Base-by-base conservation (phyloP, 2,797 vertebrate species). In the Lerista edwardsae region DNA sequence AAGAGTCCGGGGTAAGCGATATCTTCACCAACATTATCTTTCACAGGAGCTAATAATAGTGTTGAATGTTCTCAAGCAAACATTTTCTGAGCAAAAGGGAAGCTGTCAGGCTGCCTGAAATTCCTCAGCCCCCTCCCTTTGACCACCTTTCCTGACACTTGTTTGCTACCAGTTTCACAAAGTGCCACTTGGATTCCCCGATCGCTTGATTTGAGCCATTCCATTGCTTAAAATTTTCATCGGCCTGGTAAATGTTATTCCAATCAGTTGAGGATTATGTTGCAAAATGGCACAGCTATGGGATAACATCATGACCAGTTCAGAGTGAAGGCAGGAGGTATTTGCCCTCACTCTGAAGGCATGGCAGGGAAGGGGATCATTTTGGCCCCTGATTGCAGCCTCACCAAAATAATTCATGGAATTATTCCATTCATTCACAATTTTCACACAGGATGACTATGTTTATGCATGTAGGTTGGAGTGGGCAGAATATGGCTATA, bases 21-120 rank as follows among this genome's bases (percentile, higher is more conserved):
- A 89, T 47, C 51, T 84, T 67, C 8, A 47, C 69, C 44, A 81
- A 73, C 21, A n/a, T 74, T 86, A 71, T 87, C 59, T 84, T 34
- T 84, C 74, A 71, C 19, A 51, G 44, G 68, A 82, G 69, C 31
- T 76, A 82, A 71, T 81, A 81, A 81, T 86, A 86, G 1, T 71
- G 72, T 51, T 36, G 86, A 89, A 75, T 57, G 36, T 4, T 11
- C 69, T 84, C 55, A 41, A 78, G 51, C 8, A 78, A 81, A 82
- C 27, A 85, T 51, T n/a, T 62, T 76, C 44, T 51, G n/a, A 7
- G 6, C 51, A 82, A 86, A 79, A 41, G 80, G 64, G 74, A 39
- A 36, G 25, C 0, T 71, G 75, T 71, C 62, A 11, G 25, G 71
- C 36, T 10, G 41, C 14, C 1, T 84, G 59, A 84, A 83, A 44